Base-by-base conservation (phyloP, 2,888 invertebrate genomes). In the Synergus japonicus region DNA sequence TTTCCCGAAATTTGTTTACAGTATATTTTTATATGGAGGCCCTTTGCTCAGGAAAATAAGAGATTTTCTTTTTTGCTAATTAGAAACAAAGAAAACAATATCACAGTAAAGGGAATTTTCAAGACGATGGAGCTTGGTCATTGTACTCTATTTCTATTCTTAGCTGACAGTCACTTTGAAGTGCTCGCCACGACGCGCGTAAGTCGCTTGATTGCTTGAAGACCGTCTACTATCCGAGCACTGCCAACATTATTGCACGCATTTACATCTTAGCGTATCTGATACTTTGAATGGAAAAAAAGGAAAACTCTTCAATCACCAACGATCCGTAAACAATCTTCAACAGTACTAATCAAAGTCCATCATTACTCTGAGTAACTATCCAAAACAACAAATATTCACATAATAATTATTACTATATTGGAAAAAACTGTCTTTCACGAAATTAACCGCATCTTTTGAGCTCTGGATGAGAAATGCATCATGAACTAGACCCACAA, bases 61-160 rank as follows among this genome's bases (percentile, higher is more conserved):
- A 4, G 8, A 22, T 22, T 22, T 22, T 46, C 2, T 22, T 73
- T 73, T 37, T n/a, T 1, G n/a, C 29, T 13, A 73, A 49, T 73
- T 37, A 37, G 1, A 22, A 37, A 29, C 29, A 54, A 73, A 37
- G 49, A 37, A 15, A 54, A 29, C 15, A 37, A 37, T 37, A 37
- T 73, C 37, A 37, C 29, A 54, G 29, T 49, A 29, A 69, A 73
- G 54, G 49, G 69, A 73, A 73, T 73, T 73, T 73, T 73, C 29
- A 73, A 73, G 69, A 54, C 54, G 69, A 73, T 37, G 37, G 41
- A 22, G 69, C 69, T 73, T 84, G 84, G 83, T 84, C 84, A 84
- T 84, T 84, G 83, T 84, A 84, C 84, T 83, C 83, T 83, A 83
- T 81, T 84, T 84, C 84, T 84, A 84, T 84, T 84, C 84, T 84